A percentile compares a stretch with the other conserved stretches of the same genome.
These are phyloP conservation scores for Agrochola circellaris DNA, from an alignment of 2,888 invertebrate genomes.

Conservation along the genomic window DNA sequence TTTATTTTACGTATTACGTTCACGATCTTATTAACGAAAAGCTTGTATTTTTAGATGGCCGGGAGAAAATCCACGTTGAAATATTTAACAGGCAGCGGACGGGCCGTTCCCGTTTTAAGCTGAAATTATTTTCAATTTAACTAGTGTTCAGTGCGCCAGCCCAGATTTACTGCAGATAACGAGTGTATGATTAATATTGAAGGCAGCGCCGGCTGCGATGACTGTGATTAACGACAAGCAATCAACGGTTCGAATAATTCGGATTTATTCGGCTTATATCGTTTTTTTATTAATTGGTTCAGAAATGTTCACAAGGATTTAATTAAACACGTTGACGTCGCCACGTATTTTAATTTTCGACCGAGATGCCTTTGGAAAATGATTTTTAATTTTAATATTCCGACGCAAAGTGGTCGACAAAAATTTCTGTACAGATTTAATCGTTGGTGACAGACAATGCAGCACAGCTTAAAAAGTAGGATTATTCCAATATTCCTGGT, in stretches of 20 bases:
- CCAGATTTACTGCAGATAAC: slow-evolving; percentile 80
- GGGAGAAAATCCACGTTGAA: slow-evolving; percentile 51
- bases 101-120: slow-evolving; percentile 64
- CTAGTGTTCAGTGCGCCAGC: slow-evolving; percentile 70
- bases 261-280: slow-evolving; percentile 74
- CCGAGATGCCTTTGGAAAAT: slow-evolving; percentile 20
- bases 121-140: slow-evolving; percentile 78
- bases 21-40: slow-evolving; percentile 35
- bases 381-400: slow-evolving; percentile 53
- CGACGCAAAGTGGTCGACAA: slow-evolving; percentile 17
- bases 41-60: slow-evolving; percentile 35
- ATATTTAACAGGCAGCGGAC: slow-evolving; percentile 58
- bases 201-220: slow-evolving; percentile 73
- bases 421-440: slow-evolving; percentile 42
- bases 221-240: slow-evolving; percentile 84
- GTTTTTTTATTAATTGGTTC: slow-evolving; percentile 67
- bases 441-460: slow-evolving; percentile 33
- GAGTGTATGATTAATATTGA: slow-evolving; percentile 84
- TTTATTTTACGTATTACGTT: slow-evolving; percentile 34
- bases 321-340: slow-evolving; percentile 58
- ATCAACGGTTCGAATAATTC: slow-evolving; percentile 80
- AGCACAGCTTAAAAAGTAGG: slow-evolving; percentile 37
- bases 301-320: slow-evolving; percentile 60
- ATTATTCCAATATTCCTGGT: slow-evolving; percentile 33
- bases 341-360: slow-evolving; percentile 30